Conservation (phyloP, 1,140 invertebrate species). For the Mesaphorura yosii region DNA sequence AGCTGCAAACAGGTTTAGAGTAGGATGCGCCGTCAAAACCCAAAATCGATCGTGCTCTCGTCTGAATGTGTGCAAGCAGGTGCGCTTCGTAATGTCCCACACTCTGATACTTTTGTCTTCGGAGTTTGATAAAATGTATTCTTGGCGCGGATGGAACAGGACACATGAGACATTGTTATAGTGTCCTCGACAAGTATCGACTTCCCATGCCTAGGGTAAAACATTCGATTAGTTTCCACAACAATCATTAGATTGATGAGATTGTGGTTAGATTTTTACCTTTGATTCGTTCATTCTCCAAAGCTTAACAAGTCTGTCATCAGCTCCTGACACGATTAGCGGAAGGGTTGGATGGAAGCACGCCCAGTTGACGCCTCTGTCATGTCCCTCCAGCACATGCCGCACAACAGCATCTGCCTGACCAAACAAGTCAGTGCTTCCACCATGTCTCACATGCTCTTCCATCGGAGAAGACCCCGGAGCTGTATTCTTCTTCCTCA, state of each 20-base stretch:
- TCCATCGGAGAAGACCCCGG: constrained; percentile 78
- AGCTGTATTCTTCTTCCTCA: constrained; percentile 94
- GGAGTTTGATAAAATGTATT: constrained; percentile 91
- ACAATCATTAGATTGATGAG: background rate
- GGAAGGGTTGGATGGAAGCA: constrained; percentile 90
- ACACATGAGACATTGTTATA: constrained; percentile 99
- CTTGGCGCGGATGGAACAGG: constrained; percentile 92
- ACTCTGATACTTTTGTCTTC: constrained; percentile 97
- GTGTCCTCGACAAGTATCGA: constrained; percentile 96
- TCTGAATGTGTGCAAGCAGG: constrained; percentile 89
- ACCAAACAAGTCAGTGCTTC: constrained; percentile 89
- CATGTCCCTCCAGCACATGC: constrained; percentile 94
- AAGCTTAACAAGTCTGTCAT: constrained; percentile 93
- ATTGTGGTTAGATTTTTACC: constrained; percentile 35
- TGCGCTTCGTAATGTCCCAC: constrained; percentile 97
- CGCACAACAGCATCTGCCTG: constrained; percentile 95
- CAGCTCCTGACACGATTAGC: constrained; percentile 91
- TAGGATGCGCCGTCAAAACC: constrained; percentile 85
- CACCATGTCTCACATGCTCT: constrained; percentile 75
- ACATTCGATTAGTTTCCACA: constrained; percentile 15
- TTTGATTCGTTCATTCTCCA: constrained; percentile 99
- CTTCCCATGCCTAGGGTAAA: constrained; percentile 77
- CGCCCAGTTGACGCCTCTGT: constrained; percentile 97
- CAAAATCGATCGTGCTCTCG: constrained; percentile 95
- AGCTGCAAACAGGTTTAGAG: constrained; percentile 73